Base-by-base conservation (phyloP, 2,888 invertebrate species). In the Caenorhabditis doughertyi region DNA sequence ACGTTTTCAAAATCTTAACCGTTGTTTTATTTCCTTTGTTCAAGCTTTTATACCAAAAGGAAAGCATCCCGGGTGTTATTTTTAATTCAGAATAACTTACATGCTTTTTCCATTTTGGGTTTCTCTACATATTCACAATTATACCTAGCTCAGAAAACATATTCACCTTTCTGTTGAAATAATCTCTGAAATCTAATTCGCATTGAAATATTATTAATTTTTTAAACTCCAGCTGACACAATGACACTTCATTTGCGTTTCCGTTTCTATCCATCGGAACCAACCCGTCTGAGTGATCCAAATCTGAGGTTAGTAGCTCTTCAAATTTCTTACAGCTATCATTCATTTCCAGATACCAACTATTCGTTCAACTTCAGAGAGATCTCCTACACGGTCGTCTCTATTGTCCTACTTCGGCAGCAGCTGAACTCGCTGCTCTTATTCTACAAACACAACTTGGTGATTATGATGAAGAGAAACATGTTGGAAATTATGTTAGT, bases 251-350 rank as follows among this genome's bases (percentile, higher is more conserved):
- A 97, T 93, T 96, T 98, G 93, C 95, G 98, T 84, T 96, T 98
- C 85, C 98, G 98, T 94, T 98, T 97, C 93, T 98, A 98, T 93
- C 98, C 98, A 18, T 96, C 96, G 76, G 97, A 98, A 93, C 97
- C 98, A 18, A 94, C 96, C 92, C 94, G 96, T 71, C 93, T 98
- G 86, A 96, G 96, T 92, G 98, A 97, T 92, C 96, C 97, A 93
- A 95, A 96, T 84, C 96, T 97, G 85, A 94, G 97, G 93, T 93
- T 83, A 32, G 3, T 21, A 32, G 39, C 39, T 27, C 16, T n/a
- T n/a, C n/a, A n/a, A n/a, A n/a, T n/a, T n/a, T n/a, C n/a, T n/a
- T 25, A 16, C 21, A 39, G 3, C 3, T 39, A 21, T 39, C 39
- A 58, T 8, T 2, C 5, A 29, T 29, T 88, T 92, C 27, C 89